Percentiles rank a stretch among this genome's conserved stretches.
Evolutionary conservation across 2,113 vertebrate species (phyloP).

Genomic region (Collichthys lucidus): DNA sequence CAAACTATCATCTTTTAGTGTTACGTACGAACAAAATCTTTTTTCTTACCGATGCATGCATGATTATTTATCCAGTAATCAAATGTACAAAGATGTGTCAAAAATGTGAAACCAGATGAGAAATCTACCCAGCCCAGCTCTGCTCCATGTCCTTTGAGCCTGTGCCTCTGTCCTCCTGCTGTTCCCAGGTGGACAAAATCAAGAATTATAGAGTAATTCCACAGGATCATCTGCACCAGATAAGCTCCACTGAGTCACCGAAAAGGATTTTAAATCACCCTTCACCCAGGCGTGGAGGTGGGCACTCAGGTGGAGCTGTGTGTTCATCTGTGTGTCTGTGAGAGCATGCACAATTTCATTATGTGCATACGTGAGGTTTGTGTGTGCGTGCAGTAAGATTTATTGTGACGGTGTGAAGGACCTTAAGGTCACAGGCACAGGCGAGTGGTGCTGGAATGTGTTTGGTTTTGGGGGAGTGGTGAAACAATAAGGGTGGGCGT

Average conservation of each 20-base stretch:
- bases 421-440: conserved; percentile 45
- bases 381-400: not conserved
- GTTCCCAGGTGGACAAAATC: conserved; percentile 30
- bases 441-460: conserved; percentile 12
- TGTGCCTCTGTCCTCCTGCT: conserved; percentile 12
- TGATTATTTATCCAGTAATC: not conserved
- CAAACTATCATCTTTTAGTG: not conserved
- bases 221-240: conserved; percentile 41
- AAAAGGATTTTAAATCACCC: conserved; percentile 43
- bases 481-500: too few species aligned
- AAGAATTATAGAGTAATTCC: conserved; percentile 44
- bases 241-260: conserved; percentile 40
- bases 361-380: conserved; percentile 17
- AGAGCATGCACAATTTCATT: conserved; percentile 37
- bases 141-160: not conserved
- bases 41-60: not conserved
- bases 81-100: not conserved
- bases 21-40: not conserved
- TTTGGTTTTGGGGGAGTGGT: conserved; percentile 24
- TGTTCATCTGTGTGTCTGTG: conserved; percentile 10
- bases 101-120: not conserved
- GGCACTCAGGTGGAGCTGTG: conserved; percentile 33
- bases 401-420: conserved; percentile 11
- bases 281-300: conserved; percentile 31
- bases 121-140: not conserved